A percentile compares a stretch with the other conserved stretches of the same genome.
phyloP scores from a whole-genome alignment of 2,797 vertebrate genomes.

The Neosalanx taihuensis region DNA sequence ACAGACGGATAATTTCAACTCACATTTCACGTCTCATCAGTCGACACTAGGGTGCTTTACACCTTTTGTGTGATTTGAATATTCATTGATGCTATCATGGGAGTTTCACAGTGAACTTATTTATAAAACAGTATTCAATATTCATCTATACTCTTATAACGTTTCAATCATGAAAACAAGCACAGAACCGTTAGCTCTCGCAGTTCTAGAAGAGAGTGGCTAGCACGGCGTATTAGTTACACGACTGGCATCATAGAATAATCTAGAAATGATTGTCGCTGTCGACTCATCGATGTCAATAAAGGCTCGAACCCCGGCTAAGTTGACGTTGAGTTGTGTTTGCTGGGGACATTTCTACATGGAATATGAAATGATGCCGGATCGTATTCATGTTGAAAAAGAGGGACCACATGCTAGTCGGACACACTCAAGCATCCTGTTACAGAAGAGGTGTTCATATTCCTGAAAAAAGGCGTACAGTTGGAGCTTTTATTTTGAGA shows the following conservation, averaged over 20 bases:
- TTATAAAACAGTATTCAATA: conserved; percentile 29
- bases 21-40: conserved; percentile 47
- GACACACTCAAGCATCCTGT: not conserved
- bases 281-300: conserved; percentile 43
- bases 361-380: conserved; percentile 51
- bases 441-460: conserved; percentile 18
- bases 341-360: conserved; percentile 38
- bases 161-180: conserved; percentile 49
- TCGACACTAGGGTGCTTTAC: conserved; percentile 31
- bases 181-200: conserved; percentile 51
- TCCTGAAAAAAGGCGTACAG: conserved; percentile 8
- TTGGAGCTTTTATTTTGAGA: too few species aligned
- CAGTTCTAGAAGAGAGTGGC: conserved; percentile 53
- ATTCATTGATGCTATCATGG: conserved; percentile 37
- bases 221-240: conserved; percentile 59
- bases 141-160: conserved; percentile 51
- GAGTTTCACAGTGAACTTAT: conserved; percentile 66
- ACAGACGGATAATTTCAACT: conserved; percentile 32
- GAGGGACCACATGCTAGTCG: not conserved
- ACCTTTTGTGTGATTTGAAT: conserved; percentile 33
- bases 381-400: conserved; percentile 41
- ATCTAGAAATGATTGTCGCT: not conserved
- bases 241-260: conserved; percentile 35
- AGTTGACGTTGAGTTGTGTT: conserved; percentile 41
- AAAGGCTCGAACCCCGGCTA: conserved; percentile 44